These are phyloP conservation scores for human (Homo sapiens) DNA, from an alignment of 2,113 vertebrate genomes.

Conservation along the genomic window GRCh38 chr1:214476501-214477000, in stretches of 20 bases:
- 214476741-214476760: neutral
- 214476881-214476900: neutral
- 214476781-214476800: accelerated
- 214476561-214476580: neutral
- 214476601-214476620: neutral
- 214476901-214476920: neutral
- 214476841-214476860: accelerated
- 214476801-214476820: neutral
- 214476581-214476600: neutral
- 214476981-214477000: neutral
- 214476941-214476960: neutral
- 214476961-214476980: neutral
- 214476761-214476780: accelerated
- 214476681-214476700: neutral
- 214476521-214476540: neutral
- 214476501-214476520: neutral
- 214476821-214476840: accelerated
- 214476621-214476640: neutral
- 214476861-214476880: accelerated
- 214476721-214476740: neutral
- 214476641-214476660: accelerated
- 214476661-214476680: neutral
- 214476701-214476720: neutral
- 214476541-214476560: conserved; percentile 54
- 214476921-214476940: neutral